Conservation (phyloP, 2,797 vertebrate genomes). For the Pseudochirops cupreus region DNA sequence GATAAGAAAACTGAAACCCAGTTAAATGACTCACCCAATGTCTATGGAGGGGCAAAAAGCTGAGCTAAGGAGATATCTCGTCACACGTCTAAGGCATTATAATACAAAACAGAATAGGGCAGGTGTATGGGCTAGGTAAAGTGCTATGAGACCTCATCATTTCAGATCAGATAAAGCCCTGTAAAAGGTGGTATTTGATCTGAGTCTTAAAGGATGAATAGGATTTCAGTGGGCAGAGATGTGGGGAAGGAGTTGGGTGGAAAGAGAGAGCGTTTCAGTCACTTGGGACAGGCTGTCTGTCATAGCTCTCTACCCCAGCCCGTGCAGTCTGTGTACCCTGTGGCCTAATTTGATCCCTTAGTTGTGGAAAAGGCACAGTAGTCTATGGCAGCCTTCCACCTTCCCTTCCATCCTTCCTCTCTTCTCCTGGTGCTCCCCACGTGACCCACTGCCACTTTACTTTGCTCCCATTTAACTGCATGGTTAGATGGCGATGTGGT, state of each 20-base stretch:
- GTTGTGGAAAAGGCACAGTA: not conserved
- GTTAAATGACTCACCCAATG: not conserved
- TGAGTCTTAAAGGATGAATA: no score
- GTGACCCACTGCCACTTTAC: no score
- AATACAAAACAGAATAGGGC: not conserved
- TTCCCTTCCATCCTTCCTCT: not conserved
- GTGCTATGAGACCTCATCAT: not conserved
- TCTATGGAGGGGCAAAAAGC: not conserved
- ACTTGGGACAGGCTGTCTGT: not conserved
- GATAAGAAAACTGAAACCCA: not conserved
- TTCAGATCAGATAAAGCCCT: not conserved
- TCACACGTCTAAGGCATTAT: not conserved
- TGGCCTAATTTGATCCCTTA: not conserved
- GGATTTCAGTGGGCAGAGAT: not conserved
- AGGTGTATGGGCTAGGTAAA: not conserved
- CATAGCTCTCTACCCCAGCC: not conserved
- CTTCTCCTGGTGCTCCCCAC: not conserved
- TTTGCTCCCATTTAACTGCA: no score
- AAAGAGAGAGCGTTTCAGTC: not conserved
- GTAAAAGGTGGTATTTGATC: not conserved
- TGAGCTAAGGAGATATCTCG: not conserved
- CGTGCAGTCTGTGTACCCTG: not conserved
- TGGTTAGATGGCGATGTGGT: no score
- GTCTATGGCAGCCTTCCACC: not conserved
- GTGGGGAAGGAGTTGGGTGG: not conserved